phyloP scores from a whole-genome alignment of 2,797 vertebrate genomes.

The Esox masquinongy region DNA sequence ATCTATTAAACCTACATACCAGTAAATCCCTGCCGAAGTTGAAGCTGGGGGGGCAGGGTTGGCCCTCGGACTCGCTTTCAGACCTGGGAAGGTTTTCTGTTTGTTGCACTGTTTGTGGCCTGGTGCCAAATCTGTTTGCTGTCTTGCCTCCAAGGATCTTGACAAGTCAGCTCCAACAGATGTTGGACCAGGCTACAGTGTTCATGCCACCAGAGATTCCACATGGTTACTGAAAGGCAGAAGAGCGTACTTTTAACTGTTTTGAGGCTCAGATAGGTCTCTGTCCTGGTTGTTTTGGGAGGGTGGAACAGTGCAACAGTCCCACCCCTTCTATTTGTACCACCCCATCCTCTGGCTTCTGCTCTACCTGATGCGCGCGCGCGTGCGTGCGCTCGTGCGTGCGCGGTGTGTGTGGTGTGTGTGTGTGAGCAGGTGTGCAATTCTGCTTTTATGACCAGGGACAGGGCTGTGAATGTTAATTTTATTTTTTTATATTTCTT shows the following conservation, averaged over 20 bases:
- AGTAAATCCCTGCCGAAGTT: conserved; percentile 53
- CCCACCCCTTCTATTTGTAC: conserved; percentile 54
- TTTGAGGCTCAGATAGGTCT: conserved; percentile 49
- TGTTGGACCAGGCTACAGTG: conserved; percentile 1
- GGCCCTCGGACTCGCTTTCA: conserved; percentile 53
- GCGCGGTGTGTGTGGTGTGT: no score
- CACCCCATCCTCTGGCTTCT: conserved; percentile 24
- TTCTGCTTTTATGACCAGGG: conserved; percentile 27
- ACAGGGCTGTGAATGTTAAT: conserved; percentile 38
- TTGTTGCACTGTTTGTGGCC: conserved; percentile 59
- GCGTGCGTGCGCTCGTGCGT: no score
- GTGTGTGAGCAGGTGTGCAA: conserved; percentile 22
- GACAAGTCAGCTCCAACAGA: neutral
- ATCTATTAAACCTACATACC: conserved; percentile 49
- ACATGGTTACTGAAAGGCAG: conserved; percentile 57
- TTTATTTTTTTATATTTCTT: conserved; percentile 4
- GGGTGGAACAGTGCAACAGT: conserved; percentile 60
- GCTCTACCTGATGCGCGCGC: conserved; percentile 50
- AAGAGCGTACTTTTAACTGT: conserved; percentile 21
- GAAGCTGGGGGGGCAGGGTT: conserved; percentile 57
- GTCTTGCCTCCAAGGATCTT: neutral
- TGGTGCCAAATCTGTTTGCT: neutral
- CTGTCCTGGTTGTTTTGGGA: conserved; percentile 40
- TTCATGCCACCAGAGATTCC: conserved; percentile 73
- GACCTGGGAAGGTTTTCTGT: conserved; percentile 49